phyloP scores from a whole-genome alignment of 2,113 vertebrate genomes.

The Scomber scombrus region DNA sequence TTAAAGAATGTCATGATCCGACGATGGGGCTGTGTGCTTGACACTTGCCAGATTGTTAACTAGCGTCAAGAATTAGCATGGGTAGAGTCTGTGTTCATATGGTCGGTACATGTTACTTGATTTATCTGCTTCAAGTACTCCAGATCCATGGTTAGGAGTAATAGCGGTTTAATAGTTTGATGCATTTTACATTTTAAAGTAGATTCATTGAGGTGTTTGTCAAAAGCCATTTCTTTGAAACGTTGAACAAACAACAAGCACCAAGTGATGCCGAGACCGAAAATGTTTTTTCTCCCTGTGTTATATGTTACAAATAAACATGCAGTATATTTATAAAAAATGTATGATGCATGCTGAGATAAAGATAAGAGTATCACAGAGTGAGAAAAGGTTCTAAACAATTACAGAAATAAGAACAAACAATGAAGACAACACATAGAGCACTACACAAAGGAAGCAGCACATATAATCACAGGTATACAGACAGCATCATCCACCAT shows the following conservation, averaged over 20 bases:
- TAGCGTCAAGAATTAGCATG: slow-evolving; percentile 61
- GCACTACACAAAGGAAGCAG: slow-evolving; percentile 40
- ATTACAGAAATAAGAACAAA: slow-evolving; percentile 51
- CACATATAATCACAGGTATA: slow-evolving; percentile 62
- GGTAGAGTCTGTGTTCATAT: slow-evolving; percentile 31
- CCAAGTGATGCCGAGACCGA: slow-evolving; percentile 11
- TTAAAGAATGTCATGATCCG: slow-evolving; percentile 74
- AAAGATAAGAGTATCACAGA: slow-evolving; percentile 33
- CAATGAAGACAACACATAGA: slow-evolving; percentile 43
- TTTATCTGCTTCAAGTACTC: slow-evolving; percentile 48
- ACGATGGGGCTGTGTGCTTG: slow-evolving; percentile 51
- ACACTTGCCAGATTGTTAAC: slow-evolving; percentile 71
- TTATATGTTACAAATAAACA: slow-evolving; percentile 52
- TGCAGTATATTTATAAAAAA: slow-evolving; percentile 53
- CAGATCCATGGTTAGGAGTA: slow-evolving; percentile 57
- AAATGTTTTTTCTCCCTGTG: slow-evolving; percentile 40
- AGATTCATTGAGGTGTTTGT: slow-evolving; percentile 51
- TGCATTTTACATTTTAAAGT: slow-evolving; percentile 47
- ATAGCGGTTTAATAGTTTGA: slow-evolving; percentile 64
- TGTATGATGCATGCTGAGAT: slow-evolving; percentile 51
- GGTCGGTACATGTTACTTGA: slow-evolving; percentile 44
- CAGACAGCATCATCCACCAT: slow-evolving; percentile 51
- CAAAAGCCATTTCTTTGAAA: slow-evolving; percentile 32
- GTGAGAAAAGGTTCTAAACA: slow-evolving; percentile 56
- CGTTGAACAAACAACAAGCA: slow-evolving; percentile 15